Evolutionary conservation across 2,797 vertebrate genomes (phyloP).

Genomic region (Myotis findleyi): DNA sequence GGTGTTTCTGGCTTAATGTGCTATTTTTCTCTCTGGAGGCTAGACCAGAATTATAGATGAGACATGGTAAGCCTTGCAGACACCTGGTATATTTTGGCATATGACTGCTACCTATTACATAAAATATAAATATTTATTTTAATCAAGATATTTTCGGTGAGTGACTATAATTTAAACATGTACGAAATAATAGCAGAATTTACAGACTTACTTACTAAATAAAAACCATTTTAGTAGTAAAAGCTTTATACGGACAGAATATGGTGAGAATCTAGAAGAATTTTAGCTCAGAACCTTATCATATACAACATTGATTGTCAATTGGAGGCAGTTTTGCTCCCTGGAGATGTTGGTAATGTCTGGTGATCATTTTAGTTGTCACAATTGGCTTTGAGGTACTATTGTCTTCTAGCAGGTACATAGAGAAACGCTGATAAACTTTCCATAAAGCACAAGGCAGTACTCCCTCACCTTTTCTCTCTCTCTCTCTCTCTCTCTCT

Average conservation of each 20-base stretch:
- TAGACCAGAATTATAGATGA: background rate
- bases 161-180: background rate
- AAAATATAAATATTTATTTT: background rate
- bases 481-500: no score
- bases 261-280: background rate
- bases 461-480: background rate
- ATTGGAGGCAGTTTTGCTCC: background rate
- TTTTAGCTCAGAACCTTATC: background rate
- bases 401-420: background rate
- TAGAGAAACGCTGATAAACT: background rate
- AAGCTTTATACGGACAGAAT: background rate
- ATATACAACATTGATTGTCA: background rate
- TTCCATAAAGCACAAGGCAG: accelerated
- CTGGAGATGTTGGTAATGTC: background rate
- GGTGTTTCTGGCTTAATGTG: background rate
- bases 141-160: background rate
- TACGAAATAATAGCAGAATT: background rate
- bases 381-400: background rate
- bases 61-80: background rate
- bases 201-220: background rate
- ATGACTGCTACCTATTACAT: background rate
- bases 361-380: background rate
- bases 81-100: background rate
- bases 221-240: background rate
- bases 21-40: background rate